Percentiles rank a stretch among this genome's conserved stretches.
phyloP scores from a whole-genome alignment of 2,888 invertebrate genomes.

The Dione vanillae region DNA sequence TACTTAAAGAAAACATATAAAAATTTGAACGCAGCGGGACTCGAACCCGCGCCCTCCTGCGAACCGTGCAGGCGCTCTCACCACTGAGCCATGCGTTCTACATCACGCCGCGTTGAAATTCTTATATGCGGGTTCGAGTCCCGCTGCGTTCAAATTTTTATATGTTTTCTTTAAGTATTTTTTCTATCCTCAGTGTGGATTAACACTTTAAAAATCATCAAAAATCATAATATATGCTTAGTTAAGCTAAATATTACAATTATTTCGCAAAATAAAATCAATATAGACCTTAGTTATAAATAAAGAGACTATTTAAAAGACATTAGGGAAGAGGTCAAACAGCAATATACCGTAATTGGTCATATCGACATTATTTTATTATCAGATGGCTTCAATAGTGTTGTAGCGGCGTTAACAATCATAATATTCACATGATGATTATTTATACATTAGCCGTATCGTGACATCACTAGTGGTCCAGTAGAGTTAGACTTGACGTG shows the following conservation, averaged over 20 bases:
- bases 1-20: too few species aligned
- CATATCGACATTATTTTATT: conserved; percentile 9
- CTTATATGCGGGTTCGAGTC: too few species aligned
- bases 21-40: too few species aligned
- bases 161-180: too few species aligned
- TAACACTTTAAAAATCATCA: too few species aligned
- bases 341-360: background rate
- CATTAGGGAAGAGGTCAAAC: background rate
- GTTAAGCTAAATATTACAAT: background rate
- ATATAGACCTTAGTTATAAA: background rate
- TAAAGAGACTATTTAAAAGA: background rate
- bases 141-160: too few species aligned
- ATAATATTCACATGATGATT: background rate
- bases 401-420: background rate
- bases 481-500: background rate
- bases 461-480: conserved; percentile 1
- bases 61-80: too few species aligned
- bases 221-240: background rate
- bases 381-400: conserved; percentile 23
- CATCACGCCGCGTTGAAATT: too few species aligned
- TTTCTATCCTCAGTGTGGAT: too few species aligned
- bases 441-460: conserved; percentile 9
- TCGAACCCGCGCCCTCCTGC: too few species aligned
- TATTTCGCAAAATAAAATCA: background rate
- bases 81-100: too few species aligned